Evolutionary conservation across 2,888 invertebrate genomes (phyloP).

Genomic region (Trachelus troglodyta): DNA sequence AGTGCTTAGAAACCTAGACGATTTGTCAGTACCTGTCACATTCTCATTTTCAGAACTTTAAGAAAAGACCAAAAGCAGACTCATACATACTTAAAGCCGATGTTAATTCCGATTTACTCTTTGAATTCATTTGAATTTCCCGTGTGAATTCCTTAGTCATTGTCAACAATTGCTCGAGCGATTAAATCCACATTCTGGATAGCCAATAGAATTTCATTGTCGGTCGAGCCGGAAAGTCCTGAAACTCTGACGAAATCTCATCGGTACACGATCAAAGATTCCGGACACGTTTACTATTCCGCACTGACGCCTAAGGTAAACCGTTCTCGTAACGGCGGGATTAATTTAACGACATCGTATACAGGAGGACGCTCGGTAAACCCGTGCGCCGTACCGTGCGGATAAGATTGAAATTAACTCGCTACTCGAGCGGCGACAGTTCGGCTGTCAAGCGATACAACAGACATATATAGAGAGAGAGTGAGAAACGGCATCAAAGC

Average conservation of each 20-base stretch:
- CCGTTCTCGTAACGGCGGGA: background rate
- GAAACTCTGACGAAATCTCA: background rate
- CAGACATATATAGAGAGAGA: background rate
- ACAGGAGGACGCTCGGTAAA: background rate
- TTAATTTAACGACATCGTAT: constrained; percentile 9
- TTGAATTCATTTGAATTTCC: background rate
- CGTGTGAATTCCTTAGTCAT: background rate
- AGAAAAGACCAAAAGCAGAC: background rate
- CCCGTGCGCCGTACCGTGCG: background rate
- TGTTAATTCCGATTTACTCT: background rate
- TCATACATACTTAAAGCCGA: background rate
- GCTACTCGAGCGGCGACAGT: background rate
- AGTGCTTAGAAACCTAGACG: background rate
- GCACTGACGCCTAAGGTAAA: background rate
- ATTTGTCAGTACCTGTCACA: background rate
- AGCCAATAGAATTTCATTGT: background rate
- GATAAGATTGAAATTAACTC: constrained; percentile 6
- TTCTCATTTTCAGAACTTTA: background rate
- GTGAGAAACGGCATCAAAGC: background rate
- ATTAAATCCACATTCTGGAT: background rate
- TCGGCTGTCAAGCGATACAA: background rate
- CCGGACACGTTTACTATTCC: background rate
- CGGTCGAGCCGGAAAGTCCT: background rate
- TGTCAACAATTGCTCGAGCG: background rate
- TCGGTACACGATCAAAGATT: background rate